Evolutionary conservation across 1,140 invertebrate species (phyloP).

Genomic region (Physella acuta): DNA sequence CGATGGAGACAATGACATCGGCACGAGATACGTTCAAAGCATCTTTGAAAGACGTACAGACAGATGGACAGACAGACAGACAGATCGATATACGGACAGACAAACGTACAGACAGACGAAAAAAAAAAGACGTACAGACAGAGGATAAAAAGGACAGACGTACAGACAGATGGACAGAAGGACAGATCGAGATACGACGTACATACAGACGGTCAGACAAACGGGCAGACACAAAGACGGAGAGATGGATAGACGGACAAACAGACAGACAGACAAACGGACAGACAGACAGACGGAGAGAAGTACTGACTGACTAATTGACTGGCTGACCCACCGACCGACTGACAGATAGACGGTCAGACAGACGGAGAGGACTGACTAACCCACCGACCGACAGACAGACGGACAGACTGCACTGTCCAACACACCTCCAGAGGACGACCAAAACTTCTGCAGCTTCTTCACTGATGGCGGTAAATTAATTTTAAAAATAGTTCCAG

Average conservation of each 20-base stretch:
- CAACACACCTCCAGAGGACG: too few relatives aligned
- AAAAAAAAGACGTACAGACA: slow-evolving; percentile 23
- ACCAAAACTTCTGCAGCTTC: too few relatives aligned
- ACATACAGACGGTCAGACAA: slow-evolving; percentile 11
- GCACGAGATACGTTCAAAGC: too few relatives aligned
- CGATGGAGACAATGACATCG: too few relatives aligned
- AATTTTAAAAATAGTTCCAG: too few relatives aligned
- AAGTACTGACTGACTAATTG: background rate
- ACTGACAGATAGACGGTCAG: background rate
- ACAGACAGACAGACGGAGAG: background rate
- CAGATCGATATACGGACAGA: background rate
- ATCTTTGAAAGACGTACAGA: too few relatives aligned
- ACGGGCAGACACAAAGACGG: slow-evolving; percentile 23
- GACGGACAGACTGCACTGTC: background rate
- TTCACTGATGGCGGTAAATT: too few relatives aligned
- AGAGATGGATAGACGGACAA: slow-evolving; percentile 1
- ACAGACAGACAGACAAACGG: background rate
- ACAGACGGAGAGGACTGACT: background rate
- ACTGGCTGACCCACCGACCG: background rate
- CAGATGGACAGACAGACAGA: slow-evolving; percentile 5
- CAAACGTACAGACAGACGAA: slow-evolving; percentile 11
- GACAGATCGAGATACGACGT: slow-evolving; percentile 3
- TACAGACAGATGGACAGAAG: slow-evolving; percentile 7
- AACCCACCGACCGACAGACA: background rate
- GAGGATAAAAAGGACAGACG: slow-evolving; percentile 13